Evolutionary conservation across 2,113 vertebrate species (phyloP).

Genomic region (Melanerpes aurifrons): DNA sequence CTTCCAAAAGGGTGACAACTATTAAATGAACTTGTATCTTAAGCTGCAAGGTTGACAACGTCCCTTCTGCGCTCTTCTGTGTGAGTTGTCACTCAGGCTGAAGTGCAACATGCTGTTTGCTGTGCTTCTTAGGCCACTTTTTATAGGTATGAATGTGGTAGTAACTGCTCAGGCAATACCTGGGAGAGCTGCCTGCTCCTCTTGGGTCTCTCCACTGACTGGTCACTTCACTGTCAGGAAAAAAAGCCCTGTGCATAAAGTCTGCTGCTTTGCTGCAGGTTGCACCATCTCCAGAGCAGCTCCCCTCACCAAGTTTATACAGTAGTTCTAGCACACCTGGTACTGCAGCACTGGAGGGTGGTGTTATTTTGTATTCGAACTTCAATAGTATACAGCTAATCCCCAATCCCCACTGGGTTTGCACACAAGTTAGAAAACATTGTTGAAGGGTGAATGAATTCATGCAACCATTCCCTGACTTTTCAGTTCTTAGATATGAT

Average conservation of each 20-base stretch:
- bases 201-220: not conserved
- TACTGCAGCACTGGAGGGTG: not conserved
- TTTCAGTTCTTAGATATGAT: not conserved
- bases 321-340: not conserved
- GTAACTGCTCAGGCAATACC: not conserved
- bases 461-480: not conserved
- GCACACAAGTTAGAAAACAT: not conserved
- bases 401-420: not conserved
- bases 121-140: not conserved
- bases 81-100: not conserved
- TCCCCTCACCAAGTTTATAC: not conserved
- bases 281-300: rapidly evolving
- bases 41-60: not conserved
- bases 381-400: not conserved
- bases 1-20: not conserved
- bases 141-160: not conserved
- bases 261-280: rapidly evolving
- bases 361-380: not conserved
- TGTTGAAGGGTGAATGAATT: not conserved
- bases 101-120: not conserved
- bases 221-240: not conserved
- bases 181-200: not conserved
- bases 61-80: not conserved
- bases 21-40: not conserved
- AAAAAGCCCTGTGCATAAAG: rapidly evolving